phyloP scores from a whole-genome alignment of 2,797 vertebrate genomes.

The Avahi laniger region DNA sequence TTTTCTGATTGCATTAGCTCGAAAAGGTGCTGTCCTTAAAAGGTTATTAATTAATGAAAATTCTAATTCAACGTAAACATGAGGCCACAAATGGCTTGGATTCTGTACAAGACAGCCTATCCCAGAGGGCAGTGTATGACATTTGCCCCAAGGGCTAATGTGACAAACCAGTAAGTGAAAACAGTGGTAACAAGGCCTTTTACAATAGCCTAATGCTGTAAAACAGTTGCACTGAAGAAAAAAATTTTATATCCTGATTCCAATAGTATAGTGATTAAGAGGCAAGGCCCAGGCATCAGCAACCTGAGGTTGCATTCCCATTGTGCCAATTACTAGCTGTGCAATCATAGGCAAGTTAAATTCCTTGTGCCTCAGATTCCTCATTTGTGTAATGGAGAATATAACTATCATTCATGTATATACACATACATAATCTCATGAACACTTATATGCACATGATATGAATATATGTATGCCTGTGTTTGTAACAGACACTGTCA shows the following conservation, averaged over 20 bases:
- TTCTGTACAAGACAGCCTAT: slow-evolving; percentile 18
- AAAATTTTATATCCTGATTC: not conserved
- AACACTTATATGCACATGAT: not conserved
- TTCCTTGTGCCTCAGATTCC: not conserved
- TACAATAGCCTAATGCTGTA: not conserved
- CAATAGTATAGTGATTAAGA: not conserved
- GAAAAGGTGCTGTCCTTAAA: slow-evolving; percentile 61
- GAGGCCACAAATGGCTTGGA: not conserved
- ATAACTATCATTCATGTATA: not conserved
- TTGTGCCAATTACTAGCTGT: not conserved
- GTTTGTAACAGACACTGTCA: not conserved
- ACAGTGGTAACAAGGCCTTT: not conserved
- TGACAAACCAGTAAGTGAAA: slow-evolving; percentile 16
- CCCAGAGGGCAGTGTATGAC: not conserved
- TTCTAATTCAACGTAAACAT: slow-evolving; percentile 46
- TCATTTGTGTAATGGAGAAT: not conserved
- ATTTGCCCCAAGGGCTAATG: slow-evolving; percentile 41
- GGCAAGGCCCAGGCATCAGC: not conserved
- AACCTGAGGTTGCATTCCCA: not conserved
- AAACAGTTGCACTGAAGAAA: not conserved
- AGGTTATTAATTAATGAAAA: slow-evolving; percentile 70
- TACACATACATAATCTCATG: not conserved
- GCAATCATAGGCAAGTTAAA: not conserved
- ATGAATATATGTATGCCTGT: not conserved
- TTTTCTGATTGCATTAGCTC: slow-evolving; percentile 48